phyloP scores from a whole-genome alignment of 2,113 vertebrate genomes.

The Hydrochoerus hydrochaeris region DNA sequence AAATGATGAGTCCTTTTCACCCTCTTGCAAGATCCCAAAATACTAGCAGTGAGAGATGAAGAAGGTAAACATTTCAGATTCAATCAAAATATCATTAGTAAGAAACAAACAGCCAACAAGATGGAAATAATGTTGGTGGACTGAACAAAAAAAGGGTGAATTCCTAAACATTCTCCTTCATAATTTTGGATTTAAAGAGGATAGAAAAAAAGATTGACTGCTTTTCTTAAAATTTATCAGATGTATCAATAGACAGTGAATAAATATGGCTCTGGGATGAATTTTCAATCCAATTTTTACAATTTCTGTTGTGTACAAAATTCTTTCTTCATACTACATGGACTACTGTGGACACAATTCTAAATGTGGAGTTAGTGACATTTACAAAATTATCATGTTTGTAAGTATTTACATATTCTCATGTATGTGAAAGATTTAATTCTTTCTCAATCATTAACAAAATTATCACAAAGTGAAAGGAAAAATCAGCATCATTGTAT shows the following conservation, averaged over 20 bases:
- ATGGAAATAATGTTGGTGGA: conserved; percentile 1
- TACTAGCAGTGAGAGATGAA: neutral
- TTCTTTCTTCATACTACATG: neutral
- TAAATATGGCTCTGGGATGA: neutral
- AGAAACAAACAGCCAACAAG: conserved; percentile 52
- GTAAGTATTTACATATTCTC: neutral
- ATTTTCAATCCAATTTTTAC: neutral
- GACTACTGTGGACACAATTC: neutral
- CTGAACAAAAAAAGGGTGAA: neutral
- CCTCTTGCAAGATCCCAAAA: conserved; percentile 50
- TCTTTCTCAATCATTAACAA: neutral
- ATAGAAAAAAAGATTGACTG: neutral
- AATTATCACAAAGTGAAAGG: conserved; percentile 11
- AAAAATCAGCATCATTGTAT: neutral
- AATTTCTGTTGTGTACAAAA: neutral
- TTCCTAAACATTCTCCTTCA: conserved; percentile 40
- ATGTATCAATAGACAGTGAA: neutral
- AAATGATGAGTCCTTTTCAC: neutral
- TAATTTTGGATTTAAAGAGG: neutral
- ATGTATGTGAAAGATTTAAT: neutral
- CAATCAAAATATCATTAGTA: conserved; percentile 58
- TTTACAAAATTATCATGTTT: neutral
- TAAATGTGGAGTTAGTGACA: neutral
- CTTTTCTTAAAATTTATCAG: conserved; percentile 15
- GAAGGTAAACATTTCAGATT: conserved; percentile 54